These are phyloP conservation scores for Rhagophthalmus giganteus DNA, from an alignment of 2,888 invertebrate species.

Conservation along the genomic window DNA sequence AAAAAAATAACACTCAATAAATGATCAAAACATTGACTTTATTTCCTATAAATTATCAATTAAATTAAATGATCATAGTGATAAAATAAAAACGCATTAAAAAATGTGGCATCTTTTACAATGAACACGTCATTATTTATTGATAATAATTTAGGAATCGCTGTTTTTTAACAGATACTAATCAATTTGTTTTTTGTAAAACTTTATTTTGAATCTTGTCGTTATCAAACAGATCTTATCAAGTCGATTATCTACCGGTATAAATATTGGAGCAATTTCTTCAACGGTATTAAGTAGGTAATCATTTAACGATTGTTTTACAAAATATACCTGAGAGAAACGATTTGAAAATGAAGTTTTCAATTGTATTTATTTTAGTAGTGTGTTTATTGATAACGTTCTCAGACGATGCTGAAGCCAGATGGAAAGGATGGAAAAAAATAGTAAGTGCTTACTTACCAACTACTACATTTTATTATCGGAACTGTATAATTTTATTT, in stretches of 20 bases:
- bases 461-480: slow-evolving; percentile 4
- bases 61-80: too few species aligned
- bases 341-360: slow-evolving; percentile 12
- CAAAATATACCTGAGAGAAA: background rate
- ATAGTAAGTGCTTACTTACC: slow-evolving; percentile 20
- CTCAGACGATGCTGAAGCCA: slow-evolving; percentile 8
- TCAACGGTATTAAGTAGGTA: background rate
- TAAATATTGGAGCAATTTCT: background rate
- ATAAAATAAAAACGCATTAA: too few species aligned
- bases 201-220: too few species aligned
- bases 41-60: too few species aligned
- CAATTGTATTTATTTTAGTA: slow-evolving; percentile 12
- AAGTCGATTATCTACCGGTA: background rate
- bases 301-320: slow-evolving; percentile 11
- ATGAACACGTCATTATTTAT: too few species aligned
- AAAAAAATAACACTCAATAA: too few species aligned
- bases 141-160: too few species aligned
- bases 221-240: background rate
- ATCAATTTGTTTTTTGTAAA: too few species aligned
- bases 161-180: too few species aligned
- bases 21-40: too few species aligned
- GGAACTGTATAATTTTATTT: too few species aligned
- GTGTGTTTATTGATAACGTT: slow-evolving; percentile 10
- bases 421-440: slow-evolving; percentile 20
- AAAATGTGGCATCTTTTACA: too few species aligned